A percentile compares a stretch with the other conserved stretches of the same genome.
phyloP scores from a whole-genome alignment of 1,140 invertebrate species.

The Zaprionus capensis region DNA sequence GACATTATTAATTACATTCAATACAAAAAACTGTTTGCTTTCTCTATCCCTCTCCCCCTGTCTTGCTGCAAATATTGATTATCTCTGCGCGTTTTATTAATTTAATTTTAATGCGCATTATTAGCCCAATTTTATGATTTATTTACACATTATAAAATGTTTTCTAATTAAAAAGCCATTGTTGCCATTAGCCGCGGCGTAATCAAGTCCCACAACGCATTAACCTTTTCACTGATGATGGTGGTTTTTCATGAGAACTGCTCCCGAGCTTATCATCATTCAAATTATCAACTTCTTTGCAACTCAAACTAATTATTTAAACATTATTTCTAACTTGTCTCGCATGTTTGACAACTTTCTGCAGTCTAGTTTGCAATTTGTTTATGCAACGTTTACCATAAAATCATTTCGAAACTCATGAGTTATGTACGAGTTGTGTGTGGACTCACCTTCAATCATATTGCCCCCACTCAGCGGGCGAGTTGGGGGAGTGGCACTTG shows the following conservation, averaged over 20 bases:
- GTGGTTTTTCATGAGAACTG: too few relatives aligned
- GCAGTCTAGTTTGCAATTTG: not conserved
- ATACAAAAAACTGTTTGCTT: slow-evolving; percentile 10
- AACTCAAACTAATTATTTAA: not conserved
- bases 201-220: not conserved
- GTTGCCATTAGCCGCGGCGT: slow-evolving; percentile 18
- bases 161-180: slow-evolving; percentile 57
- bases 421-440: not conserved
- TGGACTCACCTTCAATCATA: slow-evolving; percentile 51
- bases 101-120: slow-evolving; percentile 42
- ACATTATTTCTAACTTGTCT: not conserved
- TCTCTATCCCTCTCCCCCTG: not conserved
- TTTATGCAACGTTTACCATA: not conserved
- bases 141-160: slow-evolving; percentile 41
- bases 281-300: not conserved
- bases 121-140: slow-evolving; percentile 41
- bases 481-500: not conserved
- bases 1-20: slow-evolving; percentile 63
- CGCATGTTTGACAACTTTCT: not conserved
- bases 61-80: slow-evolving; percentile 14
- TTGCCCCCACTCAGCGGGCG: not conserved
- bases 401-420: slow-evolving; percentile 4
- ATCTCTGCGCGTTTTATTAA: slow-evolving; percentile 43
- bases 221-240: too few relatives aligned
- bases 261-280: too few relatives aligned